Percentiles rank a stretch among this genome's conserved stretches.
Evolutionary conservation across 2,797 vertebrate genomes (phyloP).

Genomic region (Falco concolor): DNA sequence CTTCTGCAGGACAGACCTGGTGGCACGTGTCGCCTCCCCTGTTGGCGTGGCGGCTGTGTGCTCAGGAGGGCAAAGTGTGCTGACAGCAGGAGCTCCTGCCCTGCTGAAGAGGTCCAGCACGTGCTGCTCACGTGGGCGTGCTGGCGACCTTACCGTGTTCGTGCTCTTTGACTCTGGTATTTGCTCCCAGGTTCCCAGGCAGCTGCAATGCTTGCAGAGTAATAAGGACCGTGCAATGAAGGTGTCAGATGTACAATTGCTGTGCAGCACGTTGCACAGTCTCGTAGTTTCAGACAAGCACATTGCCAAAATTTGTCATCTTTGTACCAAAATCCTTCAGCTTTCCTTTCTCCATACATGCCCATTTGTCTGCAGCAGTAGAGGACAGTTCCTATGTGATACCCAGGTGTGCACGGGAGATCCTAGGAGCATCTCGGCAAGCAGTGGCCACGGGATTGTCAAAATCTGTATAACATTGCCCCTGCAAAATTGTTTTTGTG

Average conservation of each 20-base stretch:
- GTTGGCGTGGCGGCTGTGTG: fast-evolving
- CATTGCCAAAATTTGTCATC: fast-evolving
- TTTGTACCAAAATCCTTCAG: background rate
- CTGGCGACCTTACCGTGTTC: background rate
- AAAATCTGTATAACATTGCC: background rate
- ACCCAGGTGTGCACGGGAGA: background rate
- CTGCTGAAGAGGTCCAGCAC: background rate
- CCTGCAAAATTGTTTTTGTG: no score
- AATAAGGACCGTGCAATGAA: background rate
- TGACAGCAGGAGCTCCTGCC: background rate
- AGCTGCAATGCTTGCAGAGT: background rate
- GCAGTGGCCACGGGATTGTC: background rate
- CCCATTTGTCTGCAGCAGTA: fast-evolving
- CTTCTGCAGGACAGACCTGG: background rate
- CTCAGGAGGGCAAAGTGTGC: background rate
- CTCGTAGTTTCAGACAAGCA: background rate
- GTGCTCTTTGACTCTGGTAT: fast-evolving
- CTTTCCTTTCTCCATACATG: background rate
- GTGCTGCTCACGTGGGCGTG: background rate
- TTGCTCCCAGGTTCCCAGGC: background rate
- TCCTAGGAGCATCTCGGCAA: background rate
- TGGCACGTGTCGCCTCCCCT: background rate
- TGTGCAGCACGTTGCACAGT: fast-evolving
- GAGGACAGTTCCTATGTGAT: background rate
- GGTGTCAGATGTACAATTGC: background rate